phyloP scores from a whole-genome alignment of 2,113 vertebrate genomes.

The Cyprinus carpio region DNA sequence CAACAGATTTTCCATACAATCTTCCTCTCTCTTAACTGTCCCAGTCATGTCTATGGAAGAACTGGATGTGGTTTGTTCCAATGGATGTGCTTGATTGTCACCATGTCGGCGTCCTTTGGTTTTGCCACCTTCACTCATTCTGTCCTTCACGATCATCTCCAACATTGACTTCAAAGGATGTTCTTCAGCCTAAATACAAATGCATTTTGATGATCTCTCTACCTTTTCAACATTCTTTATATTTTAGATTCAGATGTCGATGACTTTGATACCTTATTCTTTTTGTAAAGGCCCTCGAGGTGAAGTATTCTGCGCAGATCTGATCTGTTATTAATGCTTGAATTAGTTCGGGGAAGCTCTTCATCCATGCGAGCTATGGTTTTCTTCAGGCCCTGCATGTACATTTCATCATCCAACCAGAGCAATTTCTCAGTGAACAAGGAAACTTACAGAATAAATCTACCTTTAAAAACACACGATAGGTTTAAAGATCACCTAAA shows the following conservation, averaged over 20 bases:
- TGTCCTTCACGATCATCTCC: slow-evolving; percentile 88
- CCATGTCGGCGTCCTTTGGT: slow-evolving; percentile 36
- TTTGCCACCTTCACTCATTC: slow-evolving; percentile 72
- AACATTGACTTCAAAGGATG: slow-evolving; percentile 86
- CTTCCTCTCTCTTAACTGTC: background rate
- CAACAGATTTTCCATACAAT: background rate
- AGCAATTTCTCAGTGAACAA: background rate
- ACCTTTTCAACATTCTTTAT: background rate
- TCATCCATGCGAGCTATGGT: slow-evolving; percentile 86
- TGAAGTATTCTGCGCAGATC: slow-evolving; percentile 85
- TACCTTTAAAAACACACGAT: background rate
- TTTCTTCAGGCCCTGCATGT: slow-evolving; percentile 84
- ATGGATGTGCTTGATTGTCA: background rate
- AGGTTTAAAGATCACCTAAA: background rate
- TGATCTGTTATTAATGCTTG: slow-evolving; percentile 88
- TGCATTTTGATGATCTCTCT: background rate
- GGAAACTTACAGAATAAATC: background rate
- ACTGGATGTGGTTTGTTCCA: slow-evolving; percentile 14
- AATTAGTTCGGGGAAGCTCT: slow-evolving; percentile 83
- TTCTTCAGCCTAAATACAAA: slow-evolving; percentile 64
- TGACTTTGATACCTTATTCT: slow-evolving; percentile 82
- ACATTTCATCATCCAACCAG: background rate
- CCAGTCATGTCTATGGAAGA: background rate
- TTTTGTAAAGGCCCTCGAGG: slow-evolving; percentile 84
- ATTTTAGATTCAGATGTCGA: background rate